Conservation (phyloP, 2,797 vertebrate genomes). For the Parotocinclus haroldoi region DNA sequence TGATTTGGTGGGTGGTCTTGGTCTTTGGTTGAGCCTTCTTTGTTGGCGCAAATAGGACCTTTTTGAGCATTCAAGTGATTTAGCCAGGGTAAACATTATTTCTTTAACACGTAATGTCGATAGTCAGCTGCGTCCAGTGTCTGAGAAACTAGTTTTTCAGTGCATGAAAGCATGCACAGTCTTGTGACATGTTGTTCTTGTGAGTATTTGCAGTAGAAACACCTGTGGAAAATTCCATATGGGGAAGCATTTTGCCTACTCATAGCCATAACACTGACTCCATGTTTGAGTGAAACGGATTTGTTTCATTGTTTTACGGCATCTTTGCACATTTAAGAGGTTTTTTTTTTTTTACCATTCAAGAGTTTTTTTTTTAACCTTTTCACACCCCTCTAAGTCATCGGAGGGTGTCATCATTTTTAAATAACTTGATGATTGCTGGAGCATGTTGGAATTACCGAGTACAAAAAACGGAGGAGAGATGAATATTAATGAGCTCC, state of each 20-base stretch:
- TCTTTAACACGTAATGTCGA: too few species aligned
- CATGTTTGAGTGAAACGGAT: neutral
- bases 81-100: too few species aligned
- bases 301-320: neutral
- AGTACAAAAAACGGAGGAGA: constrained; percentile 27
- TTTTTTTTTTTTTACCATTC: neutral
- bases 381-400: constrained; percentile 2
- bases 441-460: constrained; percentile 28
- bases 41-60: too few species aligned
- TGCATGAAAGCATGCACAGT: constrained; percentile 11
- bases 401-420: constrained; percentile 8
- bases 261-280: neutral
- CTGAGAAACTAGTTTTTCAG: neutral
- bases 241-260: constrained; percentile 9
- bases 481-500: constrained; percentile 51
- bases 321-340: neutral
- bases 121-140: too few species aligned
- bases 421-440: constrained; percentile 33
- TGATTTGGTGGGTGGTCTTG: too few species aligned
- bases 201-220: constrained; percentile 16
- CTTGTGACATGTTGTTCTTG: neutral
- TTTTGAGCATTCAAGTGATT: too few species aligned
- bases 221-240: constrained; percentile 25
- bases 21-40: too few species aligned
- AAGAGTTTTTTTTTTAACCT: neutral